Base-by-base conservation (phyloP, 2,888 invertebrate species). In the Pelosia muscerda region DNA sequence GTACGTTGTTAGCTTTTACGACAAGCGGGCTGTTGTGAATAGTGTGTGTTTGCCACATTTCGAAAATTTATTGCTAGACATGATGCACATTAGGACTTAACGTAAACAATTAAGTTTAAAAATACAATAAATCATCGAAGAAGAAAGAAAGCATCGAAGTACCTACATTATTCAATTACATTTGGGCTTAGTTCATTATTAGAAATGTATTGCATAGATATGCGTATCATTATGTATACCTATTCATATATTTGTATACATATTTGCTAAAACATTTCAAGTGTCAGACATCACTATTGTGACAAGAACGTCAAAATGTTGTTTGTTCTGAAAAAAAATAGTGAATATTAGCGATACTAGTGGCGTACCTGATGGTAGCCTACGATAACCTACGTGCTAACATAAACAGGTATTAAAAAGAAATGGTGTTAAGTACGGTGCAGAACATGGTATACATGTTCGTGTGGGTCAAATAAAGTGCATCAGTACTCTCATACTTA, bases 1-100 rank as follows among this genome's bases (percentile, higher is more conserved):
- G 71, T 76, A 69, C 66, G 72, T 62, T 74, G 74, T 75, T 77
- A 72, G 73, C 68, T 72, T 73, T 78, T 57, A 62, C 63, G 69
- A 72, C 69, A 66, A 81, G 78, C 76, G 62, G 74, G 54, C 49
- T 54, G 42, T 69, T 69, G 66, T 70, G 69, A 71, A 72, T 75
- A 72, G 65, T 61, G 59, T 65, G 67, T 72, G 72, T 74, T 72
- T 23, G 38, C 23, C 8, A 42, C n/a, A 25, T 63, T 62, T 53
- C 6, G 13, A 23, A 8, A 23, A 63, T 25, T 55, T 56, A 26
- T 26, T 49, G 49, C 49, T n/a, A 49, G n/a, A n/a, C 31, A n/a
- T n/a, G 31, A 31, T 9, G 31, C 31, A 38, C 15, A 38, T 38
- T 15, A 38, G 1, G 15, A 15, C 31, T n/a, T n/a, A n/a, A n/a